Conservation (phyloP, 30 jellyfish, hydroid and myxozoan species). For the Cassiopea xamachana region DNA sequence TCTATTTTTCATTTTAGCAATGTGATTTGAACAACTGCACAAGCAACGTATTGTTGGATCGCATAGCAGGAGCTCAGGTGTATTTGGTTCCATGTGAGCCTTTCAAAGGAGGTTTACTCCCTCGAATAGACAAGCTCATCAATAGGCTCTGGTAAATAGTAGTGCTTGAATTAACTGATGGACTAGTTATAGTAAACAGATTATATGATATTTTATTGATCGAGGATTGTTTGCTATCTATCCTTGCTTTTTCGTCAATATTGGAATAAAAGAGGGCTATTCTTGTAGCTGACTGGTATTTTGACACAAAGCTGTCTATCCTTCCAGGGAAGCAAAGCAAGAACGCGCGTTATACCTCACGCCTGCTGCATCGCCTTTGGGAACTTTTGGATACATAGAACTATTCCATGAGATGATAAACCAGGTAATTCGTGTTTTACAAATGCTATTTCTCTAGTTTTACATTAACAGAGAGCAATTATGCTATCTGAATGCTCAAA, state of each 20-base stretch:
- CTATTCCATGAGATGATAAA: constrained; percentile 78
- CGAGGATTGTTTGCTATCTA: too few species aligned
- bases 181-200: too few species aligned
- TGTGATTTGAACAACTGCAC: constrained; percentile 44
- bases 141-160: constrained; percentile 49
- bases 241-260: too few species aligned
- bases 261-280: too few species aligned
- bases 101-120: constrained; percentile 70
- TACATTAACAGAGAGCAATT: too few species aligned
- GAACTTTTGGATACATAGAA: constrained; percentile 81
- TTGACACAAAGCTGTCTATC: neutral
- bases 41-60: constrained; percentile 70
- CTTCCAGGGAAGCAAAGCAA: constrained; percentile 60
- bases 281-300: neutral
- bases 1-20: constrained; percentile 30
- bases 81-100: constrained; percentile 83
- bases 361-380: constrained; percentile 81
- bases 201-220: too few species aligned
- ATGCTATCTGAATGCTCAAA: too few species aligned
- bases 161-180: too few species aligned
- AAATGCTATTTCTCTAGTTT: neutral
- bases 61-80: constrained; percentile 73
- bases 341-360: constrained; percentile 77
- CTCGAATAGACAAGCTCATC: constrained; percentile 55
- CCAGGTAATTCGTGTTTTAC: constrained; percentile 52